Percentiles rank a stretch among this genome's conserved stretches.
These are phyloP conservation scores for Phalanger gymnotis DNA, from an alignment of 2,797 vertebrate genomes.

Conservation along the genomic window DNA sequence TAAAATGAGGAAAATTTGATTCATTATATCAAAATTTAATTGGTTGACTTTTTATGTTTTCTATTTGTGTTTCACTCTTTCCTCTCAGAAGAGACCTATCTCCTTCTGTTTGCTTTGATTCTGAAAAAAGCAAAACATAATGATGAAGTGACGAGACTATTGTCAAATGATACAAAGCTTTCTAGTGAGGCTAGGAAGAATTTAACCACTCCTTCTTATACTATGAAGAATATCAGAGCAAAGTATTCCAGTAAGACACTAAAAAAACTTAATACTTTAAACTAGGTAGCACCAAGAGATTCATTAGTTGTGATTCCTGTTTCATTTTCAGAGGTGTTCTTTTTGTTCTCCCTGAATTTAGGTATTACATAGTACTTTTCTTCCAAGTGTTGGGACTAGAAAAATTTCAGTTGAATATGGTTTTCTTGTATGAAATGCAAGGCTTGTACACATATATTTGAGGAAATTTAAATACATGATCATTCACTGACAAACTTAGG, in stretches of 20 bases:
- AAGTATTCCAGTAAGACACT: conserved; percentile 46
- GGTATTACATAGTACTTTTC: not conserved
- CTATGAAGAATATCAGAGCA: conserved; percentile 65
- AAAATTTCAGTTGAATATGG: not conserved
- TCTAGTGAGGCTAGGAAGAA: conserved; percentile 60
- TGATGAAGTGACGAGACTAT: conserved; percentile 67
- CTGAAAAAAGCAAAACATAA: conserved; percentile 63
- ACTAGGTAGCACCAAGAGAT: not conserved
- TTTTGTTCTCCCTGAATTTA: not conserved
- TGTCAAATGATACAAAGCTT: conserved; percentile 70
- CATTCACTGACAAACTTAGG: conserved; percentile 12
- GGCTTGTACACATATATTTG: not conserved
- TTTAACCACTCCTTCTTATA: conserved; percentile 39
- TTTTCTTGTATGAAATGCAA: not conserved
- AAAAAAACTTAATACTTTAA: conserved; percentile 26
- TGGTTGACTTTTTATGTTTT: conserved; percentile 61
- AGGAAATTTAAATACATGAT: conserved; percentile 25
- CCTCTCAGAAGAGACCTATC: conserved; percentile 18
- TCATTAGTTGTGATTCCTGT: not conserved
- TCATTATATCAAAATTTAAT: conserved; percentile 67
- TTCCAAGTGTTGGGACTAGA: not conserved
- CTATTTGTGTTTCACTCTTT: conserved; percentile 49
- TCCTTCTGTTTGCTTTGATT: conserved; percentile 57
- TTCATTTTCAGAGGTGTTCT: not conserved
- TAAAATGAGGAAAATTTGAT: conserved; percentile 35